Percentiles rank a stretch among this genome's conserved stretches.
These are phyloP conservation scores for Cryptotis parvus DNA, from an alignment of 2,113 vertebrate genomes.

Conservation along the genomic window DNA sequence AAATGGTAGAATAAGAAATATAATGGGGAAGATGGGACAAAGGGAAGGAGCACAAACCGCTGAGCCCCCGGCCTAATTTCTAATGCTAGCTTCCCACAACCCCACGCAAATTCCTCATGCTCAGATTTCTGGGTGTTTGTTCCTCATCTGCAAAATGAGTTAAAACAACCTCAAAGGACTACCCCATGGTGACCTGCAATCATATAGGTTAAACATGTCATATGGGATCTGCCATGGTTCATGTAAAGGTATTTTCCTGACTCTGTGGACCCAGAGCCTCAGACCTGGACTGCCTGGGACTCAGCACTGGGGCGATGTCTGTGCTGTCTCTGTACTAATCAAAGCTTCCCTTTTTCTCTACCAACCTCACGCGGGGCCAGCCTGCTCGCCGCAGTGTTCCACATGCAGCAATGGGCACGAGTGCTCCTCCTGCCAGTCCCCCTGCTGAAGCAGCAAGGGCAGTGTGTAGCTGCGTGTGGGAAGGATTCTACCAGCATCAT, in stretches of 20 bases:
- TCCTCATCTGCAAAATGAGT: neutral
- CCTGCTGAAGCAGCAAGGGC: constrained; percentile 86
- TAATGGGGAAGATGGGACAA: neutral
- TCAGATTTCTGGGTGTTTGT: neutral
- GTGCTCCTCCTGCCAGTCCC: constrained; percentile 86
- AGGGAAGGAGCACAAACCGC: neutral
- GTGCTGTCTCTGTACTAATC: constrained; percentile 20
- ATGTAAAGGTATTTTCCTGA: neutral
- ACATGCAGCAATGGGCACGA: constrained; percentile 87
- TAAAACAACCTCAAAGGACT: neutral
- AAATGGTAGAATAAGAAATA: constrained; percentile 14
- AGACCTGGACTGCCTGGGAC: neutral
- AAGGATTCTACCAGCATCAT: constrained; percentile 85
- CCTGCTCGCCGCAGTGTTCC: constrained; percentile 88
- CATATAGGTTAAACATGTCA: neutral
- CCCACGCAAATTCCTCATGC: neutral
- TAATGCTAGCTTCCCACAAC: neutral
- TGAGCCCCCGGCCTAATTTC: constrained; percentile 6
- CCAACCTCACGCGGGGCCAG: constrained; percentile 74
- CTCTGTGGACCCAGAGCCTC: neutral
- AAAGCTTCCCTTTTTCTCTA: neutral
- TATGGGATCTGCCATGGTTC: neutral
- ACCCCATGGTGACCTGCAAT: neutral
- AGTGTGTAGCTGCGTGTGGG: constrained; percentile 88
- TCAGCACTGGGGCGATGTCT: neutral